Percentiles rank a stretch among this genome's conserved stretches.
These are phyloP conservation scores for Catharus minimus DNA, from an alignment of 2,113 vertebrate genomes.

Conservation along the genomic window DNA sequence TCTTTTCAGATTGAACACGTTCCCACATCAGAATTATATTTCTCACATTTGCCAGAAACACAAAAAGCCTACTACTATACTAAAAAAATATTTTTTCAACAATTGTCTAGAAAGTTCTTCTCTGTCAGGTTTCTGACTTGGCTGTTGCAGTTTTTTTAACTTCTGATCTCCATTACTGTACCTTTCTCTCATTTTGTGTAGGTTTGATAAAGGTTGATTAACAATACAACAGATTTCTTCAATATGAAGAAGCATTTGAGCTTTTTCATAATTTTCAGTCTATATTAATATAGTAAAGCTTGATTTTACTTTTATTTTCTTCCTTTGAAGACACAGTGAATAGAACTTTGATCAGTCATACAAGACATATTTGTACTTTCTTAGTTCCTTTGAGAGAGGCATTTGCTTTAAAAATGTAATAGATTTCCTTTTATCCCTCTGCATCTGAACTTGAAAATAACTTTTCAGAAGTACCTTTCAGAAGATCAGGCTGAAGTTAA, in stretches of 20 bases:
- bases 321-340: neutral
- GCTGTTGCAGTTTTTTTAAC: neutral
- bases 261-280: neutral
- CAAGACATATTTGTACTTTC: neutral
- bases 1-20: neutral
- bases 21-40: neutral
- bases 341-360: constrained; percentile 15
- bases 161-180: neutral
- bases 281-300: neutral
- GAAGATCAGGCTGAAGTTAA: neutral
- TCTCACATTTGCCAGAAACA: neutral
- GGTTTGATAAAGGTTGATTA: neutral
- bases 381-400: neutral
- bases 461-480: neutral
- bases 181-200: neutral
- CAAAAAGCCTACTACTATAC: neutral
- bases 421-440: neutral
- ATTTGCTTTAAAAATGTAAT: constrained; percentile 3
- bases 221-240: neutral
- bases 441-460: constrained; percentile 13
- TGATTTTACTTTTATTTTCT: constrained; percentile 16
- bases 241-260: neutral
- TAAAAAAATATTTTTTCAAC: neutral
- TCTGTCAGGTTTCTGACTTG: neutral
- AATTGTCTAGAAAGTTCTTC: neutral